Conservation (phyloP, 2,113 vertebrate species). For the Agelaius phoeniceus region DNA sequence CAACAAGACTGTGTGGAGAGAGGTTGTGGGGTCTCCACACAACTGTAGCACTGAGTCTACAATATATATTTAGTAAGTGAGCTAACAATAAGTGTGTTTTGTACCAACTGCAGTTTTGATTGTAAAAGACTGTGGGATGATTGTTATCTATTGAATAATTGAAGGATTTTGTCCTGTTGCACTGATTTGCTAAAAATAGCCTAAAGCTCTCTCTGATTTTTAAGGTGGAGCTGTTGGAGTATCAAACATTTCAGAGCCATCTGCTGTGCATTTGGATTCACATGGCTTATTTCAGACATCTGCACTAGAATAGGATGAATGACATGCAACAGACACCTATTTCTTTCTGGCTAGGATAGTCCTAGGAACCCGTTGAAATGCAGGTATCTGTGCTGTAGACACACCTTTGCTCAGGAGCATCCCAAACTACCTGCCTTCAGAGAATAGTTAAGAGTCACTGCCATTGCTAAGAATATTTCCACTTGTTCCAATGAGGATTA, state of each 20-base stretch:
- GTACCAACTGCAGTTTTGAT: not conserved
- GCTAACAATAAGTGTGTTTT: not conserved
- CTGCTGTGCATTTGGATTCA: not conserved
- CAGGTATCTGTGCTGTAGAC: not conserved
- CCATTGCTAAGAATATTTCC: not conserved
- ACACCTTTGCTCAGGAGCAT: not conserved
- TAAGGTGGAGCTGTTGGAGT: slow-evolving; percentile 24
- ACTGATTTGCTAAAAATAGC: slow-evolving; percentile 23
- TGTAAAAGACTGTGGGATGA: not conserved
- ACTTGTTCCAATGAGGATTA: not conserved
- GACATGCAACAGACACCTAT: not conserved
- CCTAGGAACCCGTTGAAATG: not conserved
- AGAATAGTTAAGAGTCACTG: not conserved
- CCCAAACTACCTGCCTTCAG: not conserved
- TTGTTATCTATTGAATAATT: not conserved
- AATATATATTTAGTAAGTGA: not conserved
- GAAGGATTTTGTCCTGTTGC: not conserved
- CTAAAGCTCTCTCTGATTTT: not conserved
- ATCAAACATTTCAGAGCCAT: slow-evolving; percentile 30
- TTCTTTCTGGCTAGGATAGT: not conserved
- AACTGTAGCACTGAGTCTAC: not conserved
- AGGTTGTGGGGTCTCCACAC: not conserved
- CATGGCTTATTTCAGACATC: not conserved
- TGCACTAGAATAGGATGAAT: not conserved
- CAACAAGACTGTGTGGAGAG: not conserved